phyloP scores from a whole-genome alignment of 2,888 invertebrate species.

The Sialis fuliginosa region DNA sequence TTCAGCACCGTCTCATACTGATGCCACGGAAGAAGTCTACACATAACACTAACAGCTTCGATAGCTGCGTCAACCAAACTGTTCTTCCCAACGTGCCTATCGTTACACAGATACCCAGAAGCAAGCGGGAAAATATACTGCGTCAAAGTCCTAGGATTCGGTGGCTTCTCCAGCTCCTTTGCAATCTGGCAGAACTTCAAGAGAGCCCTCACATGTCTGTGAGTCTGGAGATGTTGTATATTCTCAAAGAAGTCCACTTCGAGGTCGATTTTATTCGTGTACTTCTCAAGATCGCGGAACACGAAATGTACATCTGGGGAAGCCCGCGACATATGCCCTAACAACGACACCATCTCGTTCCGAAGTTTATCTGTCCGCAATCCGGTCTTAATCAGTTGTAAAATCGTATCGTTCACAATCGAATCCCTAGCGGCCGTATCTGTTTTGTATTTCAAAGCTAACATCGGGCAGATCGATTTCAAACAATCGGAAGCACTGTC shows the following conservation, averaged over 20 bases:
- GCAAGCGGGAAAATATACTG: conserved; percentile 76
- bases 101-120: conserved; percentile 60
- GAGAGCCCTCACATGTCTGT: conserved; percentile 70
- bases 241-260: conserved; percentile 94
- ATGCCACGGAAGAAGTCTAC: conserved; percentile 71
- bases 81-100: conserved; percentile 58
- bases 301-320: conserved; percentile 49
- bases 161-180: conserved; percentile 38
- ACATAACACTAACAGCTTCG: conserved; percentile 59
- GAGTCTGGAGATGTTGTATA: conserved; percentile 71
- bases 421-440: conserved; percentile 39
- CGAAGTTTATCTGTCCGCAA: conserved; percentile 51
- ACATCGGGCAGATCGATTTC: conserved; percentile 44
- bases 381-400: conserved; percentile 52
- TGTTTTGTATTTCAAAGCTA: conserved; percentile 36
- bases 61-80: conserved; percentile 71
- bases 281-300: conserved; percentile 46
- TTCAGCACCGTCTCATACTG: conserved; percentile 71
- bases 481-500: conserved; percentile 63
- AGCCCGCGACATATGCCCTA: conserved; percentile 60
- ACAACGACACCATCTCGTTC: conserved; percentile 59
- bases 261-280: conserved; percentile 50
- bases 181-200: conserved; percentile 52
- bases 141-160: conserved; percentile 53
- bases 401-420: conserved; percentile 53